Evolutionary conservation across 2,888 invertebrate genomes (phyloP).

Genomic region (Andrena dorsata): DNA sequence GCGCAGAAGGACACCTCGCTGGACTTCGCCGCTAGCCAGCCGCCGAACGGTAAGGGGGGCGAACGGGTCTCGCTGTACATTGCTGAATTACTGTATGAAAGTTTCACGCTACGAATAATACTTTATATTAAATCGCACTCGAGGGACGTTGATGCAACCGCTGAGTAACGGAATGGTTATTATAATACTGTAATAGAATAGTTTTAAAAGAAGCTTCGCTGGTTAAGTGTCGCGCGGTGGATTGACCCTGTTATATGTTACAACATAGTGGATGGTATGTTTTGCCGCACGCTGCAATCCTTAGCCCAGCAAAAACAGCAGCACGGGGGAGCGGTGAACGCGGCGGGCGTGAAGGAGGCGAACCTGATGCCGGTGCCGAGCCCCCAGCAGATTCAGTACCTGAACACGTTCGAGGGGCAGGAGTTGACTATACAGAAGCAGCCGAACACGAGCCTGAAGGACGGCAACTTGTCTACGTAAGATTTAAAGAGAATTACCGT

Average conservation of each 20-base stretch:
- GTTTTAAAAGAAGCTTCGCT: conserved; percentile 40
- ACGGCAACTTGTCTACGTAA: conserved; percentile 91
- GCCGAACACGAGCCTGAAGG: conserved; percentile 95
- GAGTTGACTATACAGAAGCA: conserved; percentile 98
- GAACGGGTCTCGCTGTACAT: not conserved
- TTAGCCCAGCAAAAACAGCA: conserved; percentile 88
- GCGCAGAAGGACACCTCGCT: conserved; percentile 82
- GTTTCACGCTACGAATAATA: conserved; percentile 31
- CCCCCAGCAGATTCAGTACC: conserved; percentile 97
- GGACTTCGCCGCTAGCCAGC: conserved; percentile 84
- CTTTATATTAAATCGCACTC: conserved; percentile 41
- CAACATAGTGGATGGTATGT: conserved; percentile 87
- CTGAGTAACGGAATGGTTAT: conserved; percentile 43
- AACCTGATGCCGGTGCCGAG: conserved; percentile 98
- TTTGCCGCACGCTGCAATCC: conserved; percentile 88
- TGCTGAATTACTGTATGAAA: conserved; percentile 12
- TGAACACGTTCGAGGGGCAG: conserved; percentile 98
- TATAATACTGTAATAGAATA: conserved; percentile 36
- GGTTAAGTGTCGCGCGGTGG: conserved; percentile 39
- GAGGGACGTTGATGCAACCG: conserved; percentile 39
- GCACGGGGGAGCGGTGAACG: conserved; percentile 81
- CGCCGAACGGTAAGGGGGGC: conserved; percentile 83
- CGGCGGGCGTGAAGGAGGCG: conserved; percentile 90
- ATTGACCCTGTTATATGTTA: conserved; percentile 59
- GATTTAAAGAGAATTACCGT: conserved; percentile 77